Conservation (phyloP, 2,113 vertebrate genomes). For the Pogonocichla stellata region DNA sequence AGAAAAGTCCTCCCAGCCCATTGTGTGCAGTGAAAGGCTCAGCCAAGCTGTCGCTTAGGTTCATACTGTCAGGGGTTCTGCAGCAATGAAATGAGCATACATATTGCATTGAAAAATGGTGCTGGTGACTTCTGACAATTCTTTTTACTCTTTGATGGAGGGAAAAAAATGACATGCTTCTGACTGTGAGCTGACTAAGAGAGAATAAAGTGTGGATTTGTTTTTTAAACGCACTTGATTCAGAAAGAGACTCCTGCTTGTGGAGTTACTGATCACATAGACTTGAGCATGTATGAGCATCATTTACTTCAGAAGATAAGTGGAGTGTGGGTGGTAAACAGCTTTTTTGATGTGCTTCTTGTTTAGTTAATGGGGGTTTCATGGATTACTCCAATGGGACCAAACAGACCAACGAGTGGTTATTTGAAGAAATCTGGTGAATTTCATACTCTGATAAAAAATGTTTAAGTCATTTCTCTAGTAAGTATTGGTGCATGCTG, state of each 20-base stretch:
- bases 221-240: neutral
- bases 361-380: neutral
- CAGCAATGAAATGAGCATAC: neutral
- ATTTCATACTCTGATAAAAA: neutral
- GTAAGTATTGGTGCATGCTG: neutral
- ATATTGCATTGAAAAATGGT: neutral
- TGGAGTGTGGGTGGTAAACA: neutral
- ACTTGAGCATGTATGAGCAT: neutral
- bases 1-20: neutral
- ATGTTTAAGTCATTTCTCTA: neutral
- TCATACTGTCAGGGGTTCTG: rapidly evolving
- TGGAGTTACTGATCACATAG: neutral
- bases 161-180: neutral
- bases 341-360: neutral
- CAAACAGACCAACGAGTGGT: neutral
- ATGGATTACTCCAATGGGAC: neutral
- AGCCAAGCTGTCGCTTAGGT: rapidly evolving
- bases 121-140: neutral
- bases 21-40: neutral
- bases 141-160: neutral
- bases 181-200: neutral
- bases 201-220: rapidly evolving
- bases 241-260: neutral
- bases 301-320: neutral
- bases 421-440: neutral